phyloP scores from a whole-genome alignment of 2,888 invertebrate genomes.

The Cheilosia vulpina region DNA sequence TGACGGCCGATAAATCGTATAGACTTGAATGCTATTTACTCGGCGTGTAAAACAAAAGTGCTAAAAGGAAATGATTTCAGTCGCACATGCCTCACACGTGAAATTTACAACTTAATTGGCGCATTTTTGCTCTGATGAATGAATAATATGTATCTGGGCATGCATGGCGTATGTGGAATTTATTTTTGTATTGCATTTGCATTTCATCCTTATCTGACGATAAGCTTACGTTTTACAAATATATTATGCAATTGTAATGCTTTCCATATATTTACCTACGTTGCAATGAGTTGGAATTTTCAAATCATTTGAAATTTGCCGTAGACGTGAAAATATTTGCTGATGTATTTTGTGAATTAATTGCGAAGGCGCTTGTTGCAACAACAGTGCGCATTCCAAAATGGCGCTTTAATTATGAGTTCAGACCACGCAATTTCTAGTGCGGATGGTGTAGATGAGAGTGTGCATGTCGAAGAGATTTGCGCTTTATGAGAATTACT shows the following conservation, averaged over 20 bases:
- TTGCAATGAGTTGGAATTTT: neutral
- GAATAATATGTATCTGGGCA: slow-evolving; percentile 46
- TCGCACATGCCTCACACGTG: neutral
- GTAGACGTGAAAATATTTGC: neutral
- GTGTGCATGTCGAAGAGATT: neutral
- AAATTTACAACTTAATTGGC: slow-evolving; percentile 3
- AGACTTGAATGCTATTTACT: neutral
- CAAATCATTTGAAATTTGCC: neutral
- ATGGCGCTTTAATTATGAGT: neutral
- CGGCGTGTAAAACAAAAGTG: neutral
- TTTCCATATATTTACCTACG: neutral
- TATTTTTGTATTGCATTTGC: slow-evolving; percentile 13
- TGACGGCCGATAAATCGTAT: neutral
- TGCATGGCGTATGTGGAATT: slow-evolving; percentile 46
- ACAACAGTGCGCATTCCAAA: neutral
- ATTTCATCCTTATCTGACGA: slow-evolving; percentile 16
- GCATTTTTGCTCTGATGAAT: slow-evolving; percentile 39
- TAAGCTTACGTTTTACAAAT: slow-evolving; percentile 11
- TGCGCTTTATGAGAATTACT: neutral
- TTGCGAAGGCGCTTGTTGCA: neutral
- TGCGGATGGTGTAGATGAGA: neutral
- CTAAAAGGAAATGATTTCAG: slow-evolving; percentile 11
- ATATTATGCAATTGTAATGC: slow-evolving; percentile 12
- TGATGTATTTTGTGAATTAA: neutral
- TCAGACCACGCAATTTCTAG: neutral